Evolutionary conservation across 2,113 vertebrate species (phyloP), one percentile per base, ranked within the genome.

Genomic region (Myocastor coypus): DNA sequence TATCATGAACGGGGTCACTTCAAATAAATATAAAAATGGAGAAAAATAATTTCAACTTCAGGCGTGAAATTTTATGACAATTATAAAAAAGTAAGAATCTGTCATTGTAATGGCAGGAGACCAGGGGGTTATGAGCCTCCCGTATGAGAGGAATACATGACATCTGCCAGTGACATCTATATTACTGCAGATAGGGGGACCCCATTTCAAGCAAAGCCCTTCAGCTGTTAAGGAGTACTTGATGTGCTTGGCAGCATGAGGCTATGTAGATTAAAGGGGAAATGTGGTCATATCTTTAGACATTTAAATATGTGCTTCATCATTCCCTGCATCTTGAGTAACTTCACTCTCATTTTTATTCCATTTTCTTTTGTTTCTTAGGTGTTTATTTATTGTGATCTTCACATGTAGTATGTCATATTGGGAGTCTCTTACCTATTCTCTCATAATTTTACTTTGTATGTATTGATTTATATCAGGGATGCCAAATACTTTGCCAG

Each of bases 241-340:
- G 77, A 90, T 61, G 71, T 89, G 92, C 87, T 30, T 88, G 89
- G 90, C 59, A 0, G 52, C 46, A 46, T 17, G 66, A 97, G 86
- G 77, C 93, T 42, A 1, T 16, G 61, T 61, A 83, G 86, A 57
- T 13, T 75, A n/a, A 77, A 59, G 90, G 85, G 96, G 83, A 50
- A 55, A 87, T n/a, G 1, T 84, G 94, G 5, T 83, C 89, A 0
- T 82, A 12, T 61, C 13, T 96, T 89, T 69, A 64, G 96, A 84
- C 77, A 82, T 82, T 90, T n/a, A 92, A 83, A 93, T 63, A 89
- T 88, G 52, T 3, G 22, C 95, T 96, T 97, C 86, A 96, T 89
- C 89, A 78, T n/a, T 96, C 59, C 0, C 57, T 66, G 94, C 16
- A 0, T 69, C 87, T 64, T 84, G 32, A 82, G 89, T 77, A 95